Percentiles rank a stretch among this genome's conserved stretches.
These are phyloP conservation scores for Enteromius fasciolatus DNA, from an alignment of 2,797 vertebrate species.

Conservation along the genomic window DNA sequence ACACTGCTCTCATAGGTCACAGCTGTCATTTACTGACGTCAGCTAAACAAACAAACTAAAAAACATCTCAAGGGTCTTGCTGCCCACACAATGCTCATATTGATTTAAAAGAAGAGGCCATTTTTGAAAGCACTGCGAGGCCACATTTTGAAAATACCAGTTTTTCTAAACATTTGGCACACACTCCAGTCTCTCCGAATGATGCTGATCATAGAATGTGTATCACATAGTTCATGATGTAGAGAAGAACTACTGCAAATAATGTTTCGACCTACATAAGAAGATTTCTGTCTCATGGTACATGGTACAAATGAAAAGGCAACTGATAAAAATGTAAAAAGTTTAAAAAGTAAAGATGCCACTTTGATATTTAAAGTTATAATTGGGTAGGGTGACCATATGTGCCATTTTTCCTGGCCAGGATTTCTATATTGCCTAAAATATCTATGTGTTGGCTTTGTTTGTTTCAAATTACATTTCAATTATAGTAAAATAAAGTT, in stretches of 20 bases:
- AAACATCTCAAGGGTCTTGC: slow-evolving; percentile 3
- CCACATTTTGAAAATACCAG: neutral
- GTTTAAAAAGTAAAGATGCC: neutral
- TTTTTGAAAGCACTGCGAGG: neutral
- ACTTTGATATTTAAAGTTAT: neutral
- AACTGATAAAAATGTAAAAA: neutral
- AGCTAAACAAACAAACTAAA: neutral
- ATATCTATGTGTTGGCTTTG: too few species aligned
- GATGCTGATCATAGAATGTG: neutral
- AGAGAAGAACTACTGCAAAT: neutral
- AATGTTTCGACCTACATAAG: neutral
- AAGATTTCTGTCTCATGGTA: neutral
- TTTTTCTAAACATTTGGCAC: neutral
- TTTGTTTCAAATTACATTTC: too few species aligned
- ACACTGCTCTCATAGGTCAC: slow-evolving; percentile 29
- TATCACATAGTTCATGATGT: neutral
- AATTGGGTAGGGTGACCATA: neutral
- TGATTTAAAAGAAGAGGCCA: slow-evolving; percentile 13
- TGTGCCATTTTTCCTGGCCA: too few species aligned
- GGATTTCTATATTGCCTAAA: too few species aligned
- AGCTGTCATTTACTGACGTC: slow-evolving; percentile 18
- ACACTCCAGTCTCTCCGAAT: neutral
- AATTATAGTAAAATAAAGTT: neutral
- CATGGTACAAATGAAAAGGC: neutral
- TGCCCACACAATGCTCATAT: slow-evolving; percentile 1